Conservation (phyloP, 2,888 invertebrate species). For the Metellina segmentata region DNA sequence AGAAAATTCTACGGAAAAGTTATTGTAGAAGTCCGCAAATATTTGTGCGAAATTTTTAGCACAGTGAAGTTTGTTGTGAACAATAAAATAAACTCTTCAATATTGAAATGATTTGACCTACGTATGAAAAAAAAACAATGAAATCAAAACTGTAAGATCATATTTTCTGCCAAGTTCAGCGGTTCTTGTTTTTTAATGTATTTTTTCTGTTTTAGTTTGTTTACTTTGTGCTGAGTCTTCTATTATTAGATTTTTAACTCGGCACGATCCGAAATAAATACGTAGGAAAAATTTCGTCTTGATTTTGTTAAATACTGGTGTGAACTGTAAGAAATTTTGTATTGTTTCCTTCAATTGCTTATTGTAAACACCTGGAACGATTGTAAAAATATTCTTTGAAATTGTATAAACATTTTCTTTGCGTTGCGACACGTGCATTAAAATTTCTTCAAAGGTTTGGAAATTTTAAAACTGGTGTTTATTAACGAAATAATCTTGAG, state of each 20-base stretch:
- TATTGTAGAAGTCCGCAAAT: neutral
- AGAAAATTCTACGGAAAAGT: neutral
- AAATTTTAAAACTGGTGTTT: too few relatives aligned
- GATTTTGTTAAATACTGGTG: too few relatives aligned
- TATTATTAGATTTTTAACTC: constrained; percentile 41
- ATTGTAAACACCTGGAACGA: too few relatives aligned
- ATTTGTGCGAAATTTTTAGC: neutral
- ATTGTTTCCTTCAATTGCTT: too few relatives aligned
- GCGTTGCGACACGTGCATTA: too few relatives aligned
- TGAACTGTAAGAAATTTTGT: too few relatives aligned
- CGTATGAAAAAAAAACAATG: neutral
- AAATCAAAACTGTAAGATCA: constrained; percentile 42
- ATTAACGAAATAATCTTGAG: too few relatives aligned
- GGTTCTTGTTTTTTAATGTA: neutral
- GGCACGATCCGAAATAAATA: neutral
- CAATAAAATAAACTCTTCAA: neutral
- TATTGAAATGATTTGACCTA: neutral
- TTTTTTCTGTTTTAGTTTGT: constrained; percentile 22
- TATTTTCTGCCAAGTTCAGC: constrained; percentile 15
- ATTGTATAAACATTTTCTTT: too few relatives aligned
- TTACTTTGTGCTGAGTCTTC: constrained; percentile 32
- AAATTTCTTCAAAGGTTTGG: too few relatives aligned
- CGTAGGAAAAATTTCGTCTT: neutral
- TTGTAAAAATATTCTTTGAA: too few relatives aligned
- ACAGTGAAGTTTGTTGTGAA: too few relatives aligned